Evolutionary conservation across 2,797 vertebrate genomes (phyloP).

Genomic region (Clarias fuscus): DNA sequence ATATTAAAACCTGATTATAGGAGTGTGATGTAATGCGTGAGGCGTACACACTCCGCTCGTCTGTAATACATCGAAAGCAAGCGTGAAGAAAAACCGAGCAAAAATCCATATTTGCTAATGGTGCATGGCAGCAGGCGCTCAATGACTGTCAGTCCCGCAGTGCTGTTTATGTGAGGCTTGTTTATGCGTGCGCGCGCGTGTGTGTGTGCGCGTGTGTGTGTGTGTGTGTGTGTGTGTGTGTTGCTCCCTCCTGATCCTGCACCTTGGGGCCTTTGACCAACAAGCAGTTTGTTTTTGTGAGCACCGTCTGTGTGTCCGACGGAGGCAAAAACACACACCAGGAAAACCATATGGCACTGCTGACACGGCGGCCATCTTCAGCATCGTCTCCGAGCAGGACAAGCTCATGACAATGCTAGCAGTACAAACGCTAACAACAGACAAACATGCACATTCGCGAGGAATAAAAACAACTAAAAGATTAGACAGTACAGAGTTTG

Average conservation of each 20-base stretch:
- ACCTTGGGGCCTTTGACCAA: constrained; percentile 73
- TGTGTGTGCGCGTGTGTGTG: constrained; percentile 37
- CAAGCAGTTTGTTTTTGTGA: constrained; percentile 66
- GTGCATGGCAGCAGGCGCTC: constrained; percentile 27
- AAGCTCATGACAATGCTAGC: constrained; percentile 73
- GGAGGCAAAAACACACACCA: constrained; percentile 67
- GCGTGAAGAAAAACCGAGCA: background rate
- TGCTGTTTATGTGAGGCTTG: constrained; percentile 43
- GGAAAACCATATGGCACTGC: constrained; percentile 75
- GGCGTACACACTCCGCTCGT: background rate
- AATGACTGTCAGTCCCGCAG: constrained; percentile 42
- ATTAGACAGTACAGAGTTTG: background rate
- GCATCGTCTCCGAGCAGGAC: constrained; percentile 72
- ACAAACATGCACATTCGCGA: too few relatives aligned
- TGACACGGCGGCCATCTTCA: constrained; percentile 65
- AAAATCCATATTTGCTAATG: constrained; percentile 48
- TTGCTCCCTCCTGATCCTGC: constrained; percentile 57
- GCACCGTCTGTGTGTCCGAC: constrained; percentile 69
- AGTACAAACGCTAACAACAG: constrained; percentile 52
- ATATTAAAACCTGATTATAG: background rate
- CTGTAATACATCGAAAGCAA: constrained; percentile 27
- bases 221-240: constrained; percentile 39
- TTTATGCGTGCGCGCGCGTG: constrained; percentile 34
- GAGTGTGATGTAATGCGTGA: constrained; percentile 16
- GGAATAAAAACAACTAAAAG: background rate